These are phyloP conservation scores for Chrysomallon squamiferum DNA, from an alignment of 1,140 invertebrate genomes.

Conservation along the genomic window DNA sequence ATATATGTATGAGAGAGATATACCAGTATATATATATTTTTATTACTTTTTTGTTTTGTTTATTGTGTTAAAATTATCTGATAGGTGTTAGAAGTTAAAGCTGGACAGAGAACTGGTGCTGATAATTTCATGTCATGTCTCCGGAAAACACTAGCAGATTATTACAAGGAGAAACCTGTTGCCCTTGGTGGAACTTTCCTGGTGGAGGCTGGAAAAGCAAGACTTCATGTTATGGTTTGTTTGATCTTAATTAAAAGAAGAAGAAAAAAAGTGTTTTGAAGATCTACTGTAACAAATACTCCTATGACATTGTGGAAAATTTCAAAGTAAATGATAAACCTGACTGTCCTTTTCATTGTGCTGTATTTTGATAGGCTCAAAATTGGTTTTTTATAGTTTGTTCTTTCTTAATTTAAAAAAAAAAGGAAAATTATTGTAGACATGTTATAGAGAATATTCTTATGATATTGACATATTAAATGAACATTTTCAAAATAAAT, in stretches of 20 bases:
- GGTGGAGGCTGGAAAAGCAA: slow-evolving; percentile 80
- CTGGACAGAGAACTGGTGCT: slow-evolving; percentile 77
- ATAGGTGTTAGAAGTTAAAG: slow-evolving; percentile 82
- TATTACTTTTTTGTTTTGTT: no score
- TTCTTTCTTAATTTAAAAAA: no score
- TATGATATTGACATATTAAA: no score
- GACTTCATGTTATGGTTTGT: slow-evolving; percentile 84
- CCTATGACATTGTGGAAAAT: background rate
- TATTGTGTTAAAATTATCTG: slow-evolving; percentile 22
- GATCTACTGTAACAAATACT: background rate
- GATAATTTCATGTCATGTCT: slow-evolving; percentile 86
- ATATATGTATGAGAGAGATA: no score
- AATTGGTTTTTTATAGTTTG: no score
- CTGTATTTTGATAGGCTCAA: no score
- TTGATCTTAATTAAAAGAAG: background rate
- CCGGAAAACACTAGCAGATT: slow-evolving; percentile 73
- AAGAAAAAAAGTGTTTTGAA: no score
- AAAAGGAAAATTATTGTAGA: no score
- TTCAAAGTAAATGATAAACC: background rate
- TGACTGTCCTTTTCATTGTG: background rate
- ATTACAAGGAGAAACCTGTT: slow-evolving; percentile 79
- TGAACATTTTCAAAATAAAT: no score
- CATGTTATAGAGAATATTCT: no score
- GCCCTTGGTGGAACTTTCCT: slow-evolving; percentile 86
- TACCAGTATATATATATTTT: no score